A percentile compares a stretch with the other conserved stretches of the same genome.
phyloP scores from a whole-genome alignment of 2,888 invertebrate species.

The Spilosoma lubricipeda region DNA sequence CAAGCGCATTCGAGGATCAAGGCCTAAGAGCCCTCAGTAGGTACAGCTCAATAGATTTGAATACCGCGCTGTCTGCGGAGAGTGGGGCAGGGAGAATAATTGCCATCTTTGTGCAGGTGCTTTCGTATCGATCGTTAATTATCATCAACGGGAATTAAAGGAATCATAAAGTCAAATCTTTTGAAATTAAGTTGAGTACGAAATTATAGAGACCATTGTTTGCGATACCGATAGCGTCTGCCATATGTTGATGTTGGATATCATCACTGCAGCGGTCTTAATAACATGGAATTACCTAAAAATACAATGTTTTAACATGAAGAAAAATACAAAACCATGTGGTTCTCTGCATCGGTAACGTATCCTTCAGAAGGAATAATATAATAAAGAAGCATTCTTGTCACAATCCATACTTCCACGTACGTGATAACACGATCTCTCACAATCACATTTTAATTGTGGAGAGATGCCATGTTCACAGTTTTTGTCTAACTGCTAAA shows the following conservation, averaged over 20 bases:
- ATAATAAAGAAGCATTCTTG: not conserved
- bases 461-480: constrained; percentile 7
- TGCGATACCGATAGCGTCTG: constrained; percentile 23
- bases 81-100: constrained; percentile 10
- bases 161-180: constrained; percentile 22
- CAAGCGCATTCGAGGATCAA: not conserved
- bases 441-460: constrained; percentile 13
- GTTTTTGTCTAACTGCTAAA: constrained; percentile 19
- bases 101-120: constrained; percentile 20
- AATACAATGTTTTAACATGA: not conserved
- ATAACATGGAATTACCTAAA: constrained; percentile 33
- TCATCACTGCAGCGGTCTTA: constrained; percentile 21
- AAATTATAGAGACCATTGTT: constrained; percentile 30
- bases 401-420: not conserved
- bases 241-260: constrained; percentile 41
- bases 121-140: constrained; percentile 22
- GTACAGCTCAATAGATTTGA: constrained; percentile 20
- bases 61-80: constrained; percentile 12
- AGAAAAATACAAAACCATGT: no score
- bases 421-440: not conserved
- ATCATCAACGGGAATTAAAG: constrained; percentile 18
- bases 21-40: constrained; percentile 3
- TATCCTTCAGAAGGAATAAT: not conserved
- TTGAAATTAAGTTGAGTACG: constrained; percentile 23
- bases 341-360: not conserved